Evolutionary conservation across 2,888 invertebrate genomes (phyloP).

Genomic region (Hololepta plana): DNA sequence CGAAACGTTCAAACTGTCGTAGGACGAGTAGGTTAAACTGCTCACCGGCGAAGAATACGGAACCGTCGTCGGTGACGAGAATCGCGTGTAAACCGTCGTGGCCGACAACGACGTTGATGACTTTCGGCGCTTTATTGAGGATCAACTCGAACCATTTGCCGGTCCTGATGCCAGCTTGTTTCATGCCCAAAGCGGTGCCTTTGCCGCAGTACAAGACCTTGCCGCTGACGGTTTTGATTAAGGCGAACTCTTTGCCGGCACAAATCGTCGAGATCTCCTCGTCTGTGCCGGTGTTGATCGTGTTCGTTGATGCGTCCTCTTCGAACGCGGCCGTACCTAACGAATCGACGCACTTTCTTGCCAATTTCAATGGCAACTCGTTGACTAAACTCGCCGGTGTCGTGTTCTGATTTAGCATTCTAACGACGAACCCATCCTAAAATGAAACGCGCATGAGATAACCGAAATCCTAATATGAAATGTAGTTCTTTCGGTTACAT

Average conservation of each 20-base stretch:
- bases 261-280: constrained; percentile 63
- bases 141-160: constrained; percentile 45
- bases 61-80: constrained; percentile 82
- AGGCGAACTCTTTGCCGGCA: constrained; percentile 80
- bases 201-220: constrained; percentile 82
- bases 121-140: constrained; percentile 50
- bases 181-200: constrained; percentile 69
- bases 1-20: neutral
- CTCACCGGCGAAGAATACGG: constrained; percentile 56
- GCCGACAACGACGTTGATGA: constrained; percentile 68
- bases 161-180: constrained; percentile 33
- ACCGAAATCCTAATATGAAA: too few relatives aligned
- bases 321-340: constrained; percentile 56
- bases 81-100: constrained; percentile 89
- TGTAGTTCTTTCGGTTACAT: too few relatives aligned
- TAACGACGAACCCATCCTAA: constrained; percentile 64
- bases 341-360: constrained; percentile 61
- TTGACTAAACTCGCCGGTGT: constrained; percentile 37
- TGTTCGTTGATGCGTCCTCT: constrained; percentile 33
- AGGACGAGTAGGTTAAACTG: neutral
- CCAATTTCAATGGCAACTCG: constrained; percentile 57
- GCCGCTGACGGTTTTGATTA: constrained; percentile 68
- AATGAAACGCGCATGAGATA: too few relatives aligned
- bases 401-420: constrained; percentile 45
- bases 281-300: constrained; percentile 31